Conservation (phyloP, 2,888 invertebrate genomes). For the Machimus rusticus region DNA sequence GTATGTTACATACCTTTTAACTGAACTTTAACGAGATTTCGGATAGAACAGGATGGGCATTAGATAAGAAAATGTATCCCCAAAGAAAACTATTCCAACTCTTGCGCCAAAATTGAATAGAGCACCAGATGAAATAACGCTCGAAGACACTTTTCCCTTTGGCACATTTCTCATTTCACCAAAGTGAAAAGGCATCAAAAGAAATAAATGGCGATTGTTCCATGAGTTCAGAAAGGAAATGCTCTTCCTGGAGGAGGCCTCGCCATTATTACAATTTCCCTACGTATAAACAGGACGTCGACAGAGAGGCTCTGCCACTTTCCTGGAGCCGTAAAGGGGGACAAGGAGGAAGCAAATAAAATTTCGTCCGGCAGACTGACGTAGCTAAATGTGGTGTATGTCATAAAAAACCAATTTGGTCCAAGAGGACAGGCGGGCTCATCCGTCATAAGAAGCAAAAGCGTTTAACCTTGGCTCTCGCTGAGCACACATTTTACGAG, state of each 20-base stretch:
- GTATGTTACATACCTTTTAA: not conserved
- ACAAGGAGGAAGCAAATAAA: not conserved
- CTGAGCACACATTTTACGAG: not conserved
- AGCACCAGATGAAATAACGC: not conserved
- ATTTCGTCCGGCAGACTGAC: not conserved
- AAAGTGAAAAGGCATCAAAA: not conserved
- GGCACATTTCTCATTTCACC: not conserved
- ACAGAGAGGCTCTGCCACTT: not conserved
- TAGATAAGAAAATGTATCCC: not conserved
- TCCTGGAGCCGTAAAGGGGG: not conserved
- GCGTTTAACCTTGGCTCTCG: not conserved
- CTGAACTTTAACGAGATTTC: not conserved
- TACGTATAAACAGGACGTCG: not conserved
- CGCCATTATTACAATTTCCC: not conserved
- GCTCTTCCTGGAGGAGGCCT: not conserved
- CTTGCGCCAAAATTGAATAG: not conserved
- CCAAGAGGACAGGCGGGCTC: not conserved
- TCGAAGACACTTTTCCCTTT: not conserved
- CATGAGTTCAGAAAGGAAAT: not conserved
- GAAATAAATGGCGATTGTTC: not conserved
- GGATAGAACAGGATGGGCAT: not conserved
- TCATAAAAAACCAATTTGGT: conserved; percentile 15
- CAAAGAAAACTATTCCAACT: not conserved
- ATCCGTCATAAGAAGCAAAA: not conserved
- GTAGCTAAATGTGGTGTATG: not conserved